Conservation (phyloP, 1,140 invertebrate genomes). For the Philopotamus ludificatus region DNA sequence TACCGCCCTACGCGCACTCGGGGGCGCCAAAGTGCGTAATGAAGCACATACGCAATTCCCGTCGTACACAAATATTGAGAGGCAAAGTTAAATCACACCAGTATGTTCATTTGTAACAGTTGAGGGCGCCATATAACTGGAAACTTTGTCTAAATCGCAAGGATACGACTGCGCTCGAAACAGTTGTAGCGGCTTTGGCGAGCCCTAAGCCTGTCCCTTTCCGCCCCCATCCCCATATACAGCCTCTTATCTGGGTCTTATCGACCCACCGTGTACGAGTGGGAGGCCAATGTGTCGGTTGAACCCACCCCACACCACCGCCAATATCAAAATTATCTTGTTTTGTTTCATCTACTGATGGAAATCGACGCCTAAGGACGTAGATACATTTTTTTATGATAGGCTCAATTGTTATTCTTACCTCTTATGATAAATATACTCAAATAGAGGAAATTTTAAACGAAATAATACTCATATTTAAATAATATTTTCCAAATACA, state of each 20-base stretch:
- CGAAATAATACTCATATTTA: too few species aligned
- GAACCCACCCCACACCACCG: not conserved
- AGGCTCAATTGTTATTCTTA: too few species aligned
- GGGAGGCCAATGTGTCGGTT: not conserved
- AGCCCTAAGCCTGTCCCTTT: not conserved
- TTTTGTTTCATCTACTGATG: not conserved
- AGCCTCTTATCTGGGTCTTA: constrained; percentile 13
- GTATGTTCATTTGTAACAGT: constrained; percentile 7
- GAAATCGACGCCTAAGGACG: not conserved
- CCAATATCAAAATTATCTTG: not conserved
- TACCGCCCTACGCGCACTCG: too few species aligned
- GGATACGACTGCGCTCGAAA: constrained; percentile 6
- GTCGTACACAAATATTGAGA: not conserved
- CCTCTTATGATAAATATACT: too few species aligned
- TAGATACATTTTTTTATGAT: too few species aligned
- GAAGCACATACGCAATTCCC: too few species aligned
- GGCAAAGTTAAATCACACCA: constrained; percentile 17
- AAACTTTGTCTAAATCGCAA: not conserved
- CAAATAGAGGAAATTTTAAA: too few species aligned
- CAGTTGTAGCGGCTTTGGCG: not conserved
- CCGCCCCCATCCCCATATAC: not conserved
- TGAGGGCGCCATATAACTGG: not conserved
- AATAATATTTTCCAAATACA: too few species aligned
- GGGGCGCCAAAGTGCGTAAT: too few species aligned
- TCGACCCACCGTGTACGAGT: constrained; percentile 13